Evolutionary conservation across 92 coral and sea anemone genomes (phyloP).

Genomic region (Montipora capitata): DNA sequence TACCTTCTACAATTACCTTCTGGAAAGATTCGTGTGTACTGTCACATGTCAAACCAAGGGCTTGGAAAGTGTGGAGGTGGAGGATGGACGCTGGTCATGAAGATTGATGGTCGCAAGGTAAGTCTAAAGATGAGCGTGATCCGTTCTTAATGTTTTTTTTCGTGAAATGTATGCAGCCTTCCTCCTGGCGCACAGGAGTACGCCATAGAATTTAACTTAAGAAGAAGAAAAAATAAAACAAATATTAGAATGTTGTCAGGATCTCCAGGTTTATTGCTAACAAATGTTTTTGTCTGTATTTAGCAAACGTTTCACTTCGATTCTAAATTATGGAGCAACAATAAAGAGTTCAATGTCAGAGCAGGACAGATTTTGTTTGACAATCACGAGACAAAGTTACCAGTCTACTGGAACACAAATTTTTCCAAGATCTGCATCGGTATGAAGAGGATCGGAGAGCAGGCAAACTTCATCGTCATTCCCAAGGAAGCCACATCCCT

Average conservation of each 20-base stretch:
- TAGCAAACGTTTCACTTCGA: slow-evolving; percentile 49
- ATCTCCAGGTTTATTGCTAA: background rate
- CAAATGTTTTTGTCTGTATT: background rate
- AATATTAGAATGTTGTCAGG: background rate
- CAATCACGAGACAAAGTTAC: slow-evolving; percentile 2
- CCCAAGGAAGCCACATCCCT: slow-evolving; percentile 19
- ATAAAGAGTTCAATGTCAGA: background rate
- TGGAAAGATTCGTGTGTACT: slow-evolving; percentile 10
- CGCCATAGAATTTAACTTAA: too few relatives aligned
- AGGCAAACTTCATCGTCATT: slow-evolving; percentile 13
- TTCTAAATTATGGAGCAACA: slow-evolving; percentile 28
- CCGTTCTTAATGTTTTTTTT: background rate
- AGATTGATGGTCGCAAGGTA: slow-evolving; percentile 60
- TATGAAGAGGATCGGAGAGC: slow-evolving; percentile 28
- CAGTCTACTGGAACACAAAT: background rate
- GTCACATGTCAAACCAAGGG: slow-evolving; percentile 11
- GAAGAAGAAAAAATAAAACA: background rate
- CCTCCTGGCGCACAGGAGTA: too few relatives aligned
- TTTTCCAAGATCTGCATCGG: background rate
- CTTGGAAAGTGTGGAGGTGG: slow-evolving; percentile 61
- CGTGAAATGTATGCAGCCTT: background rate
- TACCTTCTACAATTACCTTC: background rate
- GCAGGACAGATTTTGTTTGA: slow-evolving; percentile 39
- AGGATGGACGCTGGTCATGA: slow-evolving; percentile 74
- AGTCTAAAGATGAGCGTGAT: too few relatives aligned